These are phyloP conservation scores for Nettapus auritus DNA, from an alignment of 2,113 vertebrate species.

Conservation along the genomic window DNA sequence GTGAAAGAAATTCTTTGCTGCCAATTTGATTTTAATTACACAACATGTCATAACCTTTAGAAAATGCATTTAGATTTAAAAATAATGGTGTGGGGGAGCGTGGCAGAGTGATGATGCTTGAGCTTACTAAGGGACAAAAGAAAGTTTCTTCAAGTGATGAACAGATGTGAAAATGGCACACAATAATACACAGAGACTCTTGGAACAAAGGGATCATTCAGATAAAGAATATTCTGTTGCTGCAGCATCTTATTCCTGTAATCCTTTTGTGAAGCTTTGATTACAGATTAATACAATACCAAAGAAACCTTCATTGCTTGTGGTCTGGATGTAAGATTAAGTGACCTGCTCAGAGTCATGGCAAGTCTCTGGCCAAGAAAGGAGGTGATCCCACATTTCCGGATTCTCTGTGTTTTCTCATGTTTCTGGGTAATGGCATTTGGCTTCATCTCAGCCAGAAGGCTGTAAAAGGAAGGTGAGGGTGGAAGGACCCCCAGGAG, in stretches of 20 bases:
- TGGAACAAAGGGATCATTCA: constrained; percentile 7
- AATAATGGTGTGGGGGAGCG: neutral
- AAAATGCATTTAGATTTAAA: constrained; percentile 28
- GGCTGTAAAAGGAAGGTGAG: neutral
- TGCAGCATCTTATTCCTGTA: constrained; percentile 13
- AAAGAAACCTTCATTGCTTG: neutral
- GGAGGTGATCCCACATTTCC: neutral
- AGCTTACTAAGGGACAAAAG: neutral
- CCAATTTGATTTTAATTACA: constrained; percentile 18
- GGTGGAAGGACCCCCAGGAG: neutral
- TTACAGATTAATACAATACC: constrained; percentile 7
- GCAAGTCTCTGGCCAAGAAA: neutral
- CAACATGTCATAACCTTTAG: constrained; percentile 2
- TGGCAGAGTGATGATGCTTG: neutral
- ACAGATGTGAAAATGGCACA: constrained; percentile 27
- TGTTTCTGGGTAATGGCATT: neutral
- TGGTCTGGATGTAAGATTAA: neutral
- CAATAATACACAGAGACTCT: neutral
- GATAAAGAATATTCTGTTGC: neutral
- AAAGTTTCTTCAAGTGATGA: neutral
- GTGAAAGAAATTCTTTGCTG: neutral
- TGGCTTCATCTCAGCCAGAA: neutral
- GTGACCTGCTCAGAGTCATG: neutral
- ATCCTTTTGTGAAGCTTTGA: neutral
- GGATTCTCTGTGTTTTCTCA: neutral